Percentiles rank a stretch among this genome's conserved stretches.
These are phyloP conservation scores for Mugil cephalus DNA, from an alignment of 2,113 vertebrate genomes.

Conservation along the genomic window DNA sequence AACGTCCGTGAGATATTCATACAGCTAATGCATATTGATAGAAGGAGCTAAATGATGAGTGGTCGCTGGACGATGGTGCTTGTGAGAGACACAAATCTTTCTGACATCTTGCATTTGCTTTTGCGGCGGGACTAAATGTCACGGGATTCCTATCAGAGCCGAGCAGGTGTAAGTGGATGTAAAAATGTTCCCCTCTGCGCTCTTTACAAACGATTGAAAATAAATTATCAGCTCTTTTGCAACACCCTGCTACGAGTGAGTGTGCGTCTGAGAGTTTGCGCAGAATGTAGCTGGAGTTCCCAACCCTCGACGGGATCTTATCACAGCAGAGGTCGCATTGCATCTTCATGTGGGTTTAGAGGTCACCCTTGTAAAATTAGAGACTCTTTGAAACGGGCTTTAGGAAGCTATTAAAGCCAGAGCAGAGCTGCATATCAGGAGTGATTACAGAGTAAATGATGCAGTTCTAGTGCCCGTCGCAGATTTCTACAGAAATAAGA, in stretches of 20 bases:
- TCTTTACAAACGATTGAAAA: conserved; percentile 6
- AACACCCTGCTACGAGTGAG: not conserved
- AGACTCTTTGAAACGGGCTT: conserved; percentile 19
- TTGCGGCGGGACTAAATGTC: conserved; percentile 30
- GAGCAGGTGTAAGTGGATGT: conserved; percentile 10
- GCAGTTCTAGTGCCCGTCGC: conserved; percentile 6
- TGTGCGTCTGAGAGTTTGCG: not conserved
- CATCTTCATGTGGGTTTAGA: conserved; percentile 20
- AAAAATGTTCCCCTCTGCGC: conserved; percentile 5
- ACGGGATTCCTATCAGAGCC: conserved; percentile 22
- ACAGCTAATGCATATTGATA: not conserved
- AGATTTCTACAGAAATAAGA: conserved; percentile 10
- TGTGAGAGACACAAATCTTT: conserved; percentile 11
- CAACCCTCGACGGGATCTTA: conserved; percentile 21
- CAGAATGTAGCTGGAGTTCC: conserved; percentile 21
- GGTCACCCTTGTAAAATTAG: conserved; percentile 36
- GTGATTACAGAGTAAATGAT: conserved; percentile 41
- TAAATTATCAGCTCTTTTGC: conserved; percentile 13
- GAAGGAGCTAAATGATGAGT: conserved; percentile 3
- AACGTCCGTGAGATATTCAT: conserved; percentile 3
- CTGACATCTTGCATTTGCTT: conserved; percentile 28
- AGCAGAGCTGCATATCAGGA: conserved; percentile 14
- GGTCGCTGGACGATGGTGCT: conserved; percentile 3
- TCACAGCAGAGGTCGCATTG: conserved; percentile 34
- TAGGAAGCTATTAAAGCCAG: conserved; percentile 23